These are phyloP conservation scores for Rhyacophila brunnea DNA, from an alignment of 1,140 invertebrate genomes.

Conservation along the genomic window DNA sequence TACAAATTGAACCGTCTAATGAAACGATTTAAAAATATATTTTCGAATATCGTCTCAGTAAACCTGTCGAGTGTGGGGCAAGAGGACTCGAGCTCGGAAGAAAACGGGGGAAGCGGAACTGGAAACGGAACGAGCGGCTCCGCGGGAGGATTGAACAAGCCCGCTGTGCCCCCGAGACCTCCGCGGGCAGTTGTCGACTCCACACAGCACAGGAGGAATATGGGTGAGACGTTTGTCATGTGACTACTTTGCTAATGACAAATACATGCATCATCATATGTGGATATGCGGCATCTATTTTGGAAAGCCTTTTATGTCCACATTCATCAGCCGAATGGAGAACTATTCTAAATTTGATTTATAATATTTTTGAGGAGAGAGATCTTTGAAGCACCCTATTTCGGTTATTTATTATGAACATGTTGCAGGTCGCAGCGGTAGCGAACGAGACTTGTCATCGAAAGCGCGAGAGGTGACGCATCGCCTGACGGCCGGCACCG, in stretches of 20 bases:
- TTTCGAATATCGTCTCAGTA: no score
- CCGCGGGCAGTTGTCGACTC: conserved; percentile 25
- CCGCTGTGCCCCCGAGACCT: conserved; percentile 61
- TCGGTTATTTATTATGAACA: no score
- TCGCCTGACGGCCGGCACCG: conserved; percentile 40
- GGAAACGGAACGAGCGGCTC: conserved; percentile 38
- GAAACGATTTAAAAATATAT: no score
- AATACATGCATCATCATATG: no score
- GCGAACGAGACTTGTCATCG: conserved; percentile 53
- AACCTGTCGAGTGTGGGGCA: conserved; percentile 66
- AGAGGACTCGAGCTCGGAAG: conserved; percentile 77
- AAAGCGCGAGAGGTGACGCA: conserved; percentile 52
- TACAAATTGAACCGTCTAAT: no score
- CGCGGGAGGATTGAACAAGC: conserved; percentile 51
- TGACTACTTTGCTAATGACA: no score
- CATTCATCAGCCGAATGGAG: no score
- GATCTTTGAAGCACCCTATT: no score
- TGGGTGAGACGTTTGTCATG: conserved; percentile 7
- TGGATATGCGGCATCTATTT: no score
- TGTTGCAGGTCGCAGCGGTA: conserved; percentile 55
- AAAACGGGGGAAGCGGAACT: conserved; percentile 50
- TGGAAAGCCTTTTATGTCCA: no score
- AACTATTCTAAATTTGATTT: no score
- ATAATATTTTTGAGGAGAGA: no score
- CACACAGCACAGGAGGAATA: conserved; percentile 24